Evolutionary conservation across 2,888 invertebrate genomes (phyloP).

Genomic region (Hirtodrosophila alboralis): DNA sequence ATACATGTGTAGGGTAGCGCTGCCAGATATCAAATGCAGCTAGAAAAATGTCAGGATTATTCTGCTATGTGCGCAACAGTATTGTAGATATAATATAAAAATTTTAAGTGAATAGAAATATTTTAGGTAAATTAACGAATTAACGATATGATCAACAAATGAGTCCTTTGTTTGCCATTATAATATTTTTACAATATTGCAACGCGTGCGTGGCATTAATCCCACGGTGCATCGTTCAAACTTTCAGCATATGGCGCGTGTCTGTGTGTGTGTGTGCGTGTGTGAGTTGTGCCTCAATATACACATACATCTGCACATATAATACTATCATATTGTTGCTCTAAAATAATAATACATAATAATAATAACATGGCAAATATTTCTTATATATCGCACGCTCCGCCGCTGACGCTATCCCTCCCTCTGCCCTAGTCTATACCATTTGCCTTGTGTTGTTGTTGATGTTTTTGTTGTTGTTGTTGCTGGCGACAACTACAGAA

Average conservation of each 20-base stretch:
- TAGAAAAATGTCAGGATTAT: no score
- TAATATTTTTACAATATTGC: no score
- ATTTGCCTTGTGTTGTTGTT: neutral
- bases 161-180: no score
- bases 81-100: no score
- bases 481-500: constrained; percentile 50
- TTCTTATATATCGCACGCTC: constrained; percentile 29
- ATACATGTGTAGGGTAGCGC: no score
- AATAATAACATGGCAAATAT: constrained; percentile 66
- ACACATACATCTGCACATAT: constrained; percentile 12
- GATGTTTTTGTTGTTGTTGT: constrained; percentile 21
- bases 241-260: constrained; percentile 66
- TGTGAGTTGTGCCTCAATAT: constrained; percentile 6
- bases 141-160: no score
- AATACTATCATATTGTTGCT: constrained; percentile 54
- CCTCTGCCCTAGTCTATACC: no score
- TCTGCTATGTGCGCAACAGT: no score
- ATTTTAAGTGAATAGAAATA: no score
- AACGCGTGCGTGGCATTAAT: neutral
- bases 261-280: constrained; percentile 5
- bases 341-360: constrained; percentile 58
- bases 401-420: no score
- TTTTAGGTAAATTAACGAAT: no score
- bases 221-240: constrained; percentile 38
- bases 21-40: no score